Evolutionary conservation across 2,888 invertebrate genomes (phyloP).

Genomic region (Clostera curtula): DNA sequence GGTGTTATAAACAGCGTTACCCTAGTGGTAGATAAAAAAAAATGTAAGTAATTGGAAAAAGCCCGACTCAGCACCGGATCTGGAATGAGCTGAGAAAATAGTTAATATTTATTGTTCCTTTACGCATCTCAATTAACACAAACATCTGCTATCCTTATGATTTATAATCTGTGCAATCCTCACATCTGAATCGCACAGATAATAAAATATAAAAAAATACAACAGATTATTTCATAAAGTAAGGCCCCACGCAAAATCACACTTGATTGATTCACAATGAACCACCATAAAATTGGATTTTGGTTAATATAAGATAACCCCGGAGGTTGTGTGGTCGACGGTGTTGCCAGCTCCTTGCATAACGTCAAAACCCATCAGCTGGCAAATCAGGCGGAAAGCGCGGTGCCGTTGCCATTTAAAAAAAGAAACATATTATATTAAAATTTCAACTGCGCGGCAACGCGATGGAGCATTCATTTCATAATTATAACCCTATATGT

Average conservation of each 20-base stretch:
- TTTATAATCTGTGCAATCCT: no score
- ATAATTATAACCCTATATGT: no score
- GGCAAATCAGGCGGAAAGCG: slow-evolving; percentile 44
- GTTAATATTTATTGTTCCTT: no score
- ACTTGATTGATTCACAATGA: slow-evolving; percentile 38
- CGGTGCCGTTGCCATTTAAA: slow-evolving; percentile 24
- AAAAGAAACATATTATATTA: slow-evolving; percentile 10
- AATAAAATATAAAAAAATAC: slow-evolving; percentile 8
- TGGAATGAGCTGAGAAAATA: no score
- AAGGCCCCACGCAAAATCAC: slow-evolving; percentile 18
- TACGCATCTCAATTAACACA: no score
- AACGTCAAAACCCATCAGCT: slow-evolving; percentile 53
- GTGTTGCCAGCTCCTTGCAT: slow-evolving; percentile 49
- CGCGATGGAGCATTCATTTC: no score
- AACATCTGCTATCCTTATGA: no score
- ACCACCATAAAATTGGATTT: slow-evolving; percentile 57
- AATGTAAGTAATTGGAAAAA: no score
- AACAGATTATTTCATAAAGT: slow-evolving; percentile 1
- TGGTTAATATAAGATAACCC: slow-evolving; percentile 38
- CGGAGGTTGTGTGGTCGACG: slow-evolving; percentile 43
- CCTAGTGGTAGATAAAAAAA: no score
- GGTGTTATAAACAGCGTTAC: no score
- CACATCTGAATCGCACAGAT: slow-evolving; percentile 11
- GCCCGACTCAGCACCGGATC: no score
- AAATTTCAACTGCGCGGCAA: not conserved